A percentile compares a stretch with the other conserved stretches of the same genome.
These are phyloP conservation scores for Laticauda colubrina DNA, from an alignment of 2,113 vertebrate species.

Conservation along the genomic window DNA sequence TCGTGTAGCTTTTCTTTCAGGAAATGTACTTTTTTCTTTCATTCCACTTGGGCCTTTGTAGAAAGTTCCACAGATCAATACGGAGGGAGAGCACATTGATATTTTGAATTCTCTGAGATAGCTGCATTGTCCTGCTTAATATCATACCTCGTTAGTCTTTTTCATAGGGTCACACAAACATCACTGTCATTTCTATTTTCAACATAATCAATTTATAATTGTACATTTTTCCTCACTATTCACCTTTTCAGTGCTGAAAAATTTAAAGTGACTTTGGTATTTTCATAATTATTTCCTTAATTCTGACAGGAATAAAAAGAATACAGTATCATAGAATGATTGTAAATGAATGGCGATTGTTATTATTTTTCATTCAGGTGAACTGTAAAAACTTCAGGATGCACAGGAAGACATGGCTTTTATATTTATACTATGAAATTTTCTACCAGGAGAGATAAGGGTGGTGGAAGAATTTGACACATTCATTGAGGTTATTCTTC, in stretches of 20 bases:
- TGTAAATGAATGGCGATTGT: not conserved
- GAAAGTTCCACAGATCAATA: slow-evolving; percentile 16
- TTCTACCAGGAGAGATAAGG: not conserved
- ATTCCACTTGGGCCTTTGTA: slow-evolving; percentile 13
- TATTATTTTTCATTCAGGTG: not conserved
- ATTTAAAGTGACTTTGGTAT: not conserved
- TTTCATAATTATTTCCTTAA: not conserved
- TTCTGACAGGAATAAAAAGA: not conserved
- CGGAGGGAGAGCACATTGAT: not conserved
- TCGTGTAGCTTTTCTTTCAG: slow-evolving; percentile 1
- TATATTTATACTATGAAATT: not conserved
- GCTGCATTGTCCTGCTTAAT: not conserved
- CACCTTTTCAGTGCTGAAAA: not conserved
- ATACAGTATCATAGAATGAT: not conserved
- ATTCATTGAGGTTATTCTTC: not conserved
- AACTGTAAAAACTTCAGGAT: not conserved
- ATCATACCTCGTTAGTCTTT: not conserved
- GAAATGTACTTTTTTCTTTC: not conserved
- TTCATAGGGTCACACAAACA: not conserved
- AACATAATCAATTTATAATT: not conserved
- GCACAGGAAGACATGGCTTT: not conserved
- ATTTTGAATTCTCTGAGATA: slow-evolving; percentile 20
- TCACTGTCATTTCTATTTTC: not conserved
- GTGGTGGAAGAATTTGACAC: not conserved
- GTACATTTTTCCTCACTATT: not conserved